Conservation (phyloP, 2,888 invertebrate genomes). For the Cotesia congregata region DNA sequence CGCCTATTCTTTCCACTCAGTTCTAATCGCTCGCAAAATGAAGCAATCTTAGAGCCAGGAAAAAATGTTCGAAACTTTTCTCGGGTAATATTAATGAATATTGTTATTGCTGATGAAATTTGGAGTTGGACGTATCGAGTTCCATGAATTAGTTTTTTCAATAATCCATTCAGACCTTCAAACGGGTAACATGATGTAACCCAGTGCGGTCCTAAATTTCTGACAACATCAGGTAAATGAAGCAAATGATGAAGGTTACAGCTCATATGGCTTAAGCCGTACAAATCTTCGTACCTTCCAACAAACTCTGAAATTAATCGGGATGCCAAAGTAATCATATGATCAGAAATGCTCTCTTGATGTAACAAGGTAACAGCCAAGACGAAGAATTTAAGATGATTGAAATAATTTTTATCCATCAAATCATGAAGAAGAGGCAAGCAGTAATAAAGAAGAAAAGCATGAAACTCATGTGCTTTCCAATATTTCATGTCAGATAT, state of each 20-base stretch:
- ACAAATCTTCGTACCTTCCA: constrained; percentile 45
- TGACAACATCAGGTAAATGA: constrained; percentile 48
- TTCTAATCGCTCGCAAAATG: constrained; percentile 32
- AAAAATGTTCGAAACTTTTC: constrained; percentile 18
- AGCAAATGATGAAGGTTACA: constrained; percentile 48
- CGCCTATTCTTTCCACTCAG: constrained; percentile 11
- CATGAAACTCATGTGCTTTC: constrained; percentile 50
- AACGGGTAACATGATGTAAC: constrained; percentile 46
- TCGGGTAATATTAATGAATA: constrained; percentile 22
- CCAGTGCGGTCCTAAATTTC: constrained; percentile 46
- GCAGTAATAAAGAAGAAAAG: constrained; percentile 47
- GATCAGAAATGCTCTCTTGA: constrained; percentile 41
- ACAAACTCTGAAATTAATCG: constrained; percentile 40
- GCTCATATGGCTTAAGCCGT: constrained; percentile 46
- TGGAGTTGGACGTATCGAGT: constrained; percentile 40
- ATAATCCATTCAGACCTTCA: constrained; percentile 48
- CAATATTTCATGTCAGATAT: constrained; percentile 42
- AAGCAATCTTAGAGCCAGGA: constrained; percentile 21
- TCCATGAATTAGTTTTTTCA: constrained; percentile 45
- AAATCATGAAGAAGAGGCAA: constrained; percentile 45
- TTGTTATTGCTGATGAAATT: constrained; percentile 38
- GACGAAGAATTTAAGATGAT: constrained; percentile 47
- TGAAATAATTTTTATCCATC: constrained; percentile 42
- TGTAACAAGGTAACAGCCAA: constrained; percentile 42
- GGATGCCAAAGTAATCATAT: constrained; percentile 38